Percentiles rank a stretch among this genome's conserved stretches.
phyloP scores from a whole-genome alignment of 2,113 vertebrate species.

The Bothrops jararaca region DNA sequence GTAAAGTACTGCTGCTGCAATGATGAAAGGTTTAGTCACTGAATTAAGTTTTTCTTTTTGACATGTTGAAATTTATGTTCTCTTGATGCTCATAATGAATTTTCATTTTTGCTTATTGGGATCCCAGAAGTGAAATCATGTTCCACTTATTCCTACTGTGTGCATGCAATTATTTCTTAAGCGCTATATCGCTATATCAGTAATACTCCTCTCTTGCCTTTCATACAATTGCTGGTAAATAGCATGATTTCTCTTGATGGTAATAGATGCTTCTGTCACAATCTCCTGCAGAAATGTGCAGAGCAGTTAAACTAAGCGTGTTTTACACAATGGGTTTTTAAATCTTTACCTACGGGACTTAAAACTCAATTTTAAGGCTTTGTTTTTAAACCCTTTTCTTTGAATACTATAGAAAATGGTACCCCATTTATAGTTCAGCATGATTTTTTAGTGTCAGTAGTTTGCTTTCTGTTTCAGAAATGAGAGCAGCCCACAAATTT shows the following conservation, averaged over 20 bases:
- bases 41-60: slow-evolving; percentile 38
- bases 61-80: slow-evolving; percentile 42
- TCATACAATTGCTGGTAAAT: slow-evolving; percentile 7
- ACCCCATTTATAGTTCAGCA: not conserved
- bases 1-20: not conserved
- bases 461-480: slow-evolving; percentile 24
- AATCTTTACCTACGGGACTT: not conserved
- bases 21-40: not conserved
- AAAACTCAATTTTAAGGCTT: slow-evolving; percentile 17
- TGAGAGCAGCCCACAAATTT: slow-evolving; percentile 12
- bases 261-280: slow-evolving; percentile 12
- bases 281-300: slow-evolving; percentile 18
- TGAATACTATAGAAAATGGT: not conserved
- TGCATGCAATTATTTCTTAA: slow-evolving; percentile 24
- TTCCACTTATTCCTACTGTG: slow-evolving; percentile 21
- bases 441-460: rapidly evolving
- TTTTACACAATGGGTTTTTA: slow-evolving; percentile 22
- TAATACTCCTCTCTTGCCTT: slow-evolving; percentile 9
- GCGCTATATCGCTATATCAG: slow-evolving; percentile 27
- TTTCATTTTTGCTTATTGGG: slow-evolving; percentile 26
- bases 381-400: slow-evolving; percentile 7
- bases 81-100: slow-evolving; percentile 30
- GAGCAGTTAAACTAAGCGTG: slow-evolving; percentile 18
- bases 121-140: slow-evolving; percentile 32
- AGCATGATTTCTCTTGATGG: slow-evolving; percentile 21